Conservation (phyloP, 1,140 invertebrate species). For the Ostrea edulis region DNA sequence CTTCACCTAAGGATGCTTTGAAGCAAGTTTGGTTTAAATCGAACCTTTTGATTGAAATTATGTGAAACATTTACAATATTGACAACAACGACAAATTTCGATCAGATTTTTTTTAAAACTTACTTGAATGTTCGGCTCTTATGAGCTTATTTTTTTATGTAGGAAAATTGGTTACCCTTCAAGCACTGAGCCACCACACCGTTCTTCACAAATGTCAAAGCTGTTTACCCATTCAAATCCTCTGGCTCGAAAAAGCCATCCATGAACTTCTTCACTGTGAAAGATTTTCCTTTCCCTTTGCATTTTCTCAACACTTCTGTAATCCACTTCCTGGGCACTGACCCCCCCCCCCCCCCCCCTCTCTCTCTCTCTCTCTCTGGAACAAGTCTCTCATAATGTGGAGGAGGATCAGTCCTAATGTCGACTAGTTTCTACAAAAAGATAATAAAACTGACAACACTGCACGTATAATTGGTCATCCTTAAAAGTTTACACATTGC, state of each 20-base stretch:
- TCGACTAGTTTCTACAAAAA: slow-evolving; percentile 22
- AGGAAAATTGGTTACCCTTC: background rate
- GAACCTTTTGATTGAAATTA: no score
- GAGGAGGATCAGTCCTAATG: background rate
- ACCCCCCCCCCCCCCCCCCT: background rate
- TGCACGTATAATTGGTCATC: no score
- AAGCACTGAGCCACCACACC: background rate
- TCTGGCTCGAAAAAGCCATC: slow-evolving; percentile 42
- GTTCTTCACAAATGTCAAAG: background rate
- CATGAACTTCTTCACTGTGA: slow-evolving; percentile 18
- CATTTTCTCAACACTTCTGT: background rate
- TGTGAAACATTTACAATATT: no score
- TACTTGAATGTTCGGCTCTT: no score
- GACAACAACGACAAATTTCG: no score
- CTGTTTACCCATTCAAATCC: background rate
- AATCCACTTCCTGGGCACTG: slow-evolving; percentile 17
- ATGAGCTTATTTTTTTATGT: no score
- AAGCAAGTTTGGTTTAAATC: no score
- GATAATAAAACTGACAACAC: no score
- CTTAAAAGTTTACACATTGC: no score
- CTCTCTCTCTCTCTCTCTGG: no score
- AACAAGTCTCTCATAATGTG: background rate
- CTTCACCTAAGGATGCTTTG: no score
- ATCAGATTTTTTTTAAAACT: no score
- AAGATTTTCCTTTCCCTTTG: slow-evolving; percentile 31